Evolutionary conservation across 2,888 invertebrate genomes (phyloP), one percentile per base, ranked within the genome.

Genomic region (Ectropis crepuscularia): DNA sequence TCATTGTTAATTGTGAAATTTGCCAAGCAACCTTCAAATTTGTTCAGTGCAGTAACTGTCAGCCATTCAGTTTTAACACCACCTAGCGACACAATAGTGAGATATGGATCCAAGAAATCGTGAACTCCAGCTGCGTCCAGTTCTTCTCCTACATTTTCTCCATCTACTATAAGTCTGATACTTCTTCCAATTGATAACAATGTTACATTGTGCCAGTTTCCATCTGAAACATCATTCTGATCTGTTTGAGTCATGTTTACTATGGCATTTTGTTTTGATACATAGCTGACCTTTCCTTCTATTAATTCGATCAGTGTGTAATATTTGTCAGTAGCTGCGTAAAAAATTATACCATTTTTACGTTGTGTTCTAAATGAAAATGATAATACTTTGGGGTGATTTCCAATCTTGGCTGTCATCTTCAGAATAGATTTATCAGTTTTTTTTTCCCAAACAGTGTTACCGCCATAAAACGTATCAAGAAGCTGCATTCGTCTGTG

Each of bases 1-100:
- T 98, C 97, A 76, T 96, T 96, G 80, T 99, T 98, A 16, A 99
- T 94, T 5, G 96, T 96, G 80, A 99, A 97, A 81, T 98, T 97
- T 0, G 96, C 96, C 64, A 99, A 89, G 78, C 99, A 99, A 2
- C 99, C 99, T 87, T 96, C 96, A 81, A 98, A 98, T 73, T 94
- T 96, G 81, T 92, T 91, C 10, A 94, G 94, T 53, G 88, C 86
- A 9, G 85, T 79, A 62, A 93, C 93, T 46, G 93, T 93, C 71
- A 95, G 93, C 75, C 94, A 92, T 74, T 95, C 95, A 16, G 94
- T 86, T 76, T 95, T 94, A 0, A 95, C 94, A 7, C 97, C 97
- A 46, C 98, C 98, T 46, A 99, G 87, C 4, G 96, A 95, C 59
- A 99, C 87, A 5, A 95, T 94, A 0, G 96, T 96, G 54, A 99